Evolutionary conservation across 2,113 vertebrate genomes (phyloP).

Genomic region (Leptocoma aspasia): DNA sequence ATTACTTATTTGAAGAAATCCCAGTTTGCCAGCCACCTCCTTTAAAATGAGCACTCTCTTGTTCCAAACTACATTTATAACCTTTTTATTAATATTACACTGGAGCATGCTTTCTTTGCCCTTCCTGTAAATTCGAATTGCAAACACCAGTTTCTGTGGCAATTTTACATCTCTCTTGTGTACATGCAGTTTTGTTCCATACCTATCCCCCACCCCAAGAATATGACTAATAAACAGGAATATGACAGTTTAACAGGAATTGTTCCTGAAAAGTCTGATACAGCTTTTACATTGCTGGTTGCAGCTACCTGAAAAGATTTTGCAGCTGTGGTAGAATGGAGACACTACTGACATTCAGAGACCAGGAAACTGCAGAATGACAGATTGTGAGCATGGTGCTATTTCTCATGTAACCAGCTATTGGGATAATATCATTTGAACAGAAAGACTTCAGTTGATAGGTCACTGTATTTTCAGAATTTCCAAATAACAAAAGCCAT

Average conservation of each 20-base stretch:
- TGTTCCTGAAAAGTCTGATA: not conserved
- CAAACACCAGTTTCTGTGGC: not conserved
- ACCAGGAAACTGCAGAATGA: not conserved
- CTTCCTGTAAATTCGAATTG: not conserved
- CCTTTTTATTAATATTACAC: not conserved
- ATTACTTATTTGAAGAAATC: not conserved
- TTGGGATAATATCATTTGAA: not conserved
- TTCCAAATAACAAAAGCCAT: not conserved
- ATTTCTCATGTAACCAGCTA: not conserved
- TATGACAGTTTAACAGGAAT: not conserved
- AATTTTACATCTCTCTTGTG: not conserved
- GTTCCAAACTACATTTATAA: not conserved
- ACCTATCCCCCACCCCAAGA: not conserved
- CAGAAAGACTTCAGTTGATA: not conserved
- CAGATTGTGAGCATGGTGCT: not conserved
- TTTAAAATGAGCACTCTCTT: not conserved
- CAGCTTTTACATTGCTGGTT: not conserved
- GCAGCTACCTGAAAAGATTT: not conserved
- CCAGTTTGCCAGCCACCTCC: not conserved
- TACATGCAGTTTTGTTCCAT: not conserved
- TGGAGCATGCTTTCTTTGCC: not conserved
- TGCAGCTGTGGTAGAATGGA: not conserved
- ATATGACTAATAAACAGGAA: not conserved
- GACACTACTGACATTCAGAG: not conserved
- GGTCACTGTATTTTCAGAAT: not conserved